Evolutionary conservation across 1,140 invertebrate species (phyloP).

Genomic region (Fopius arisanus): DNA sequence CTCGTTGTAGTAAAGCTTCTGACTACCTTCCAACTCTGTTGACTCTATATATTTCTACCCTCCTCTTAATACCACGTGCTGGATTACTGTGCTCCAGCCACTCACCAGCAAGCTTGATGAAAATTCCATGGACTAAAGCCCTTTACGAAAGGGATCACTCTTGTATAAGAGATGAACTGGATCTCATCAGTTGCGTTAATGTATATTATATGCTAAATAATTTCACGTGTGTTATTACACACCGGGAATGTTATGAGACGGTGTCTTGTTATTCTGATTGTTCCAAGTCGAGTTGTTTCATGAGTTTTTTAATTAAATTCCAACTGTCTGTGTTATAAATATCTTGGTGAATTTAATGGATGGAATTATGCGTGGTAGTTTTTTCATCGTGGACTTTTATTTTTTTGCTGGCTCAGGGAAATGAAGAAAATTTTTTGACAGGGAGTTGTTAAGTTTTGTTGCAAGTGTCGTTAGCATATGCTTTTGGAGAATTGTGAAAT

Average conservation of each 20-base stretch:
- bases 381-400: too few relatives aligned
- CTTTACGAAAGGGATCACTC: background rate
- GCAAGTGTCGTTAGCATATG: too few relatives aligned
- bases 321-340: too few relatives aligned
- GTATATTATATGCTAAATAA: background rate
- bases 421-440: too few relatives aligned
- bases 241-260: background rate
- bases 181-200: background rate
- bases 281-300: too few relatives aligned
- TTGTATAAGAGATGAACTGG: background rate
- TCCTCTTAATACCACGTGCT: background rate
- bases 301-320: too few relatives aligned
- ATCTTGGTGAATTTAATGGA: too few relatives aligned
- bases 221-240: background rate
- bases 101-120: constrained; percentile 26
- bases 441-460: too few relatives aligned
- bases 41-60: background rate
- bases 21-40: background rate
- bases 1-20: constrained; percentile 25
- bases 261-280: background rate
- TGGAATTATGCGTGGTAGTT: too few relatives aligned
- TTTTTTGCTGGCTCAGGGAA: too few relatives aligned
- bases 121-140: constrained; percentile 29
- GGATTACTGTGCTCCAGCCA: background rate
- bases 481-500: too few relatives aligned